Evolutionary conservation across 2,113 vertebrate genomes (phyloP), one percentile per base, ranked within the genome.

Genomic region (Arothron firmamentum): DNA sequence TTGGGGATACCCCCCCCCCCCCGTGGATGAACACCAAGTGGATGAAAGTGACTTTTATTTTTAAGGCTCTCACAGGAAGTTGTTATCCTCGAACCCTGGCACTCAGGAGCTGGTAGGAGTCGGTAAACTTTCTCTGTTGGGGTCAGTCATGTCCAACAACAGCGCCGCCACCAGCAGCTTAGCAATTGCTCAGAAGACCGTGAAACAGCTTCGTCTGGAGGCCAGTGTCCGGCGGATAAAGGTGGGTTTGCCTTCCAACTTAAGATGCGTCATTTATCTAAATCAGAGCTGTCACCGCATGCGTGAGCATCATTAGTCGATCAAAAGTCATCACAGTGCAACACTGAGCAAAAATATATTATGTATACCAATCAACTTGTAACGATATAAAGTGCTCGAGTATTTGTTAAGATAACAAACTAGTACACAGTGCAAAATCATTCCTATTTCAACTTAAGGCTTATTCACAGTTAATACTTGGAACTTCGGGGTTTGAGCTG

Each of bases 161-260:
- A 62, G 67, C 51, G 71, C 65, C 18, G 31, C 71, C 41, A 83
- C 42, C 80, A 85, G 85, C 78, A 79, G 78, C 16, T 2, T 87
- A 9, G 71, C 28, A 25, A 13, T 83, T 23, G 85, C 82, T 15
- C 85, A 83, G 71, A 87, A 77, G 56, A 72, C 85, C 1, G 82
- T 87, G 28, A 83, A 78, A 12, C 85, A 87, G 78, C 85, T 87
- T 11, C 80, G 82, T 2, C 66, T 87, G 6, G 85, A 87, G 75
- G 85, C 82, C 62, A 83, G 85, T 19, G 78, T 87, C 59, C 73
- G 60, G 4, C 57, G 85, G 71, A 79, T 87, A 3, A 87, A 83
- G 78, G 83, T 84, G 15, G 0, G 49, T 17, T 4, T 1, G 18
- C 2, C 47, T 20, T 49, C 18, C 34, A 38, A 12, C 34, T 38